Evolutionary conservation across 2,113 vertebrate genomes (phyloP).

Genomic region (Probosciger aterrimus): DNA sequence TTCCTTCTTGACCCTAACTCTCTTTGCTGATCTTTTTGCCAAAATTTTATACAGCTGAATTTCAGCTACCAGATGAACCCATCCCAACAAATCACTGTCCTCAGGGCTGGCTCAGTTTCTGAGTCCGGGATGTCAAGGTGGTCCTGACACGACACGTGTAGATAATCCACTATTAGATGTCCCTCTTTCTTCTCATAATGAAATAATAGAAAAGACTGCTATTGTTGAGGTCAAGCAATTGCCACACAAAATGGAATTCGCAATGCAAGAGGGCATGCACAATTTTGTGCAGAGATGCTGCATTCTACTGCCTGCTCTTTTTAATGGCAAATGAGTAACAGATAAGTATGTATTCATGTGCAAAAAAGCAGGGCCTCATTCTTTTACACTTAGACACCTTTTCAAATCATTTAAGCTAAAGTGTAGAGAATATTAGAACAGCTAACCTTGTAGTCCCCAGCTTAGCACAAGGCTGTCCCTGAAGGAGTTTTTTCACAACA

Average conservation of each 20-base stretch:
- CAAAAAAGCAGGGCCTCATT: not conserved
- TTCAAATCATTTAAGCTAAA: not conserved
- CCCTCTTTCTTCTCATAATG: not conserved
- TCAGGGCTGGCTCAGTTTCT: not conserved
- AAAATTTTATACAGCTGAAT: not conserved
- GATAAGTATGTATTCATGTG: rapidly evolving
- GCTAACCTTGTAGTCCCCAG: not conserved
- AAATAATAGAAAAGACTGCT: not conserved
- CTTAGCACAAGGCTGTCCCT: not conserved
- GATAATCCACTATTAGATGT: not conserved
- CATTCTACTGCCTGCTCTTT: not conserved
- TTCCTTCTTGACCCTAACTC: not conserved
- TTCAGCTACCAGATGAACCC: not conserved
- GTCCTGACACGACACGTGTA: not conserved
- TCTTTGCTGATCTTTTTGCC: not conserved
- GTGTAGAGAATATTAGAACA: not conserved
- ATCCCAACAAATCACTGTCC: not conserved
- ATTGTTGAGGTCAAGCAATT: not conserved
- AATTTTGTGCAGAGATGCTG: not conserved
- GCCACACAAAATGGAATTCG: not conserved
- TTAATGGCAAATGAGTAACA: not conserved
- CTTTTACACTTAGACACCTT: not conserved
- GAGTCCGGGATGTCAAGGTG: not conserved
- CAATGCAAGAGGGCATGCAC: rapidly evolving
- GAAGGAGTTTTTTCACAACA: not conserved